Base-by-base conservation (phyloP, 1,140 invertebrate species). In the Macrobrachium nipponense region DNA sequence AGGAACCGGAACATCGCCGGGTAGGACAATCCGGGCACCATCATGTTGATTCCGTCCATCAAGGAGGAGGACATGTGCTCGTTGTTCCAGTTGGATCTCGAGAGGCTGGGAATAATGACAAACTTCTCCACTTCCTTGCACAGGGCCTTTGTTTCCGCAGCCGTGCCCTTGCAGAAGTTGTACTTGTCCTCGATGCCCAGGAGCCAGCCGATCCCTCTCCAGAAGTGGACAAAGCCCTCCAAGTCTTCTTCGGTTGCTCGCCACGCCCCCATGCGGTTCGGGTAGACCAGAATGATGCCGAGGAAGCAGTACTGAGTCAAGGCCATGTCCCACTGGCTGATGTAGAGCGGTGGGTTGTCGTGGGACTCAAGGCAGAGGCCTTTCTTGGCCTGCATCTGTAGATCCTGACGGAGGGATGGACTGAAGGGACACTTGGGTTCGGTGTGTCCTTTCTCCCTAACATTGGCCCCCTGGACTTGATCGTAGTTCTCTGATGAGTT, bases 141-240 rank as follows among this genome's bases (percentile, higher is more conserved):
- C 7, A 93, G 89, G 60, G 89, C 68, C 70, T 89, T 88, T 2
- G 92, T 90, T 44, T 92, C 91, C 23, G 91, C 89, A 59, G 93
- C 87, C 51, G 88, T 91, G 0, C 92, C 93, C 0, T 90, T 89
- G 88, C 93, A 94, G 44, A 94, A 91, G 88, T 94, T 95, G 87
- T 92, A 93, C 93, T 93, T 94, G 89, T 98, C 96, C 87, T 96
- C 93, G 18, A 97, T 94, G 4, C 97, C 97, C 70, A 98, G 92
- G 89, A 96, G 91, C 89, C 94, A 93, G 0, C 96, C 96, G 58
- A 97, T 94, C 1, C 95, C 94, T 66, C 94, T 92, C 96, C 96
- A 98, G 89, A 97, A 94, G 90, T 98, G 96, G 3, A 96, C 91
- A 76, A 96, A 94, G n/a, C 94, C 94, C 75, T 95, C 94, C n/a